These are phyloP conservation scores for Cheilosia grossa DNA, from an alignment of 2,888 invertebrate genomes.

Conservation along the genomic window DNA sequence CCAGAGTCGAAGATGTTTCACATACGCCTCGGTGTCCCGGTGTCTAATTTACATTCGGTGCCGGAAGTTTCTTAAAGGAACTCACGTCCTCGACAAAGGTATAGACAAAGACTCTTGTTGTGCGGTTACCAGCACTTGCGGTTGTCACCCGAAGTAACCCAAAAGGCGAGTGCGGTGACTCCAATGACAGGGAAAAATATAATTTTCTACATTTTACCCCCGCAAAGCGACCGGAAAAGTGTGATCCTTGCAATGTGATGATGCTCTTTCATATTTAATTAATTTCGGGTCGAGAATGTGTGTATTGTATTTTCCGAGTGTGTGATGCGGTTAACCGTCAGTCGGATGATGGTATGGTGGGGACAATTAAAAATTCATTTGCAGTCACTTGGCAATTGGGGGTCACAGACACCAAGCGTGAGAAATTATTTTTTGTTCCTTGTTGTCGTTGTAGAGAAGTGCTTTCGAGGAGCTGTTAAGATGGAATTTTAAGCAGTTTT, in stretches of 20 bases:
- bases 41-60: constrained; percentile 68
- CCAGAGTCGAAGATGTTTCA: constrained; percentile 69
- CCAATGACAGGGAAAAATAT: constrained; percentile 68
- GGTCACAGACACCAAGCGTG: constrained; percentile 34
- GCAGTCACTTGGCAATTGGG: constrained; percentile 30
- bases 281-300: constrained; percentile 71
- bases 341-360: constrained; percentile 50
- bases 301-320: constrained; percentile 64
- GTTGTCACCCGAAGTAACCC: constrained; percentile 64
- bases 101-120: constrained; percentile 54
- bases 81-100: constrained; percentile 29
- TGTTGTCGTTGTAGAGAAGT: background rate
- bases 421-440: constrained; percentile 9
- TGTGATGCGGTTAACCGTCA: constrained; percentile 60
- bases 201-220: constrained; percentile 65
- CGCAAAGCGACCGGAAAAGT: constrained; percentile 71
- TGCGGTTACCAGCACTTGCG: constrained; percentile 64
- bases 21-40: constrained; percentile 61
- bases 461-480: background rate
- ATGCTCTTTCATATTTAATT: constrained; percentile 75
- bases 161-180: constrained; percentile 41
- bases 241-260: constrained; percentile 69
- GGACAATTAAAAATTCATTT: constrained; percentile 72
- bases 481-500: constrained; percentile 22
- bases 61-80: constrained; percentile 67